Evolutionary conservation across 2,797 vertebrate species (phyloP), one percentile per base, ranked within the genome.

Genomic region (Halcyon badia): DNA sequence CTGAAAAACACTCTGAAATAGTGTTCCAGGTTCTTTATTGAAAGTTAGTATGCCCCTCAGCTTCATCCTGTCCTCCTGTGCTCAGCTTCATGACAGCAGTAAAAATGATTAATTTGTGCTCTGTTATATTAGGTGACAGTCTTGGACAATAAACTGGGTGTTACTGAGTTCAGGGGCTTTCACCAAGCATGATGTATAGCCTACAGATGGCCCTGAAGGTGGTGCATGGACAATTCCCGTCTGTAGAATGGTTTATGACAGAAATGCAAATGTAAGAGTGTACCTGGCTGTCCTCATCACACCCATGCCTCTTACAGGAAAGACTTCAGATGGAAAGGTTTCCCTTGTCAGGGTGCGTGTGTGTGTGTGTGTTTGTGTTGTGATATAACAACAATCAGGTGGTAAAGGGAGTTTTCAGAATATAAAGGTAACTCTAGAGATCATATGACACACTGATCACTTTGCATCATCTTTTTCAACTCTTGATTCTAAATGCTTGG

Each of bases 61-160:
- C 51, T 93, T 90, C 85, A 46, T 84, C 39, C 62, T 84, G 13
- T 15, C 33, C 26, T 92, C 68, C 84, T 2, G 10, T 66, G 35
- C 58, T 84, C 81, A 84, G 77, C 83, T 78, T 87, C 8, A 0
- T 89, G 79, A 78, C 87, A 86, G 78, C 84, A 72, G 65, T 97
- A 94, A 94, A 95, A 94, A 87, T 94, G 72, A 96, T 78, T 65
- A 78, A 80, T 93, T 93, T 91, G 83, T 76, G 26, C 49, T 95
- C 61, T 92, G 22, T 83, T 83, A 78, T 94, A 87, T 91, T 96
- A 94, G 78, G 82, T 95, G 92, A 81, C 72, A 95, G 87, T 46
- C 57, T 51, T 75, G 64, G 79, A 83, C 72, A 89, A 91, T 89
- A 94, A 96, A 89, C 57, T 20, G 30, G 6, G 3, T 75, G 75